Percentiles rank a stretch among this genome's conserved stretches.
Conservation (phyloP, 1,140 invertebrate genomes). For the Drosophila busckii region DNA sequence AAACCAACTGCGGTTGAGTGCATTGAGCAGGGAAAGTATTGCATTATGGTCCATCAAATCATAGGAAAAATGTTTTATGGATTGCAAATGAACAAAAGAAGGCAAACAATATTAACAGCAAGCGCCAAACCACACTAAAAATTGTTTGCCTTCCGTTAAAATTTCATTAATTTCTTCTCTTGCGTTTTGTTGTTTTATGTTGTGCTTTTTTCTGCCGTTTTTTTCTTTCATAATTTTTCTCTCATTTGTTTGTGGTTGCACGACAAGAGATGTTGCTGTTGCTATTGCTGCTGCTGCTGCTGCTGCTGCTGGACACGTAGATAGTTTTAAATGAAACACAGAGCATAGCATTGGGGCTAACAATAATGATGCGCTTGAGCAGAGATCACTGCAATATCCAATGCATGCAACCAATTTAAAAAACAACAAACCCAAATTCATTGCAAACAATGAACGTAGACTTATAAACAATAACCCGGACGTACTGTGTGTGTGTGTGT, state of each 20-base stretch:
- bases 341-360: conserved; percentile 22
- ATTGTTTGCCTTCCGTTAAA: conserved; percentile 72
- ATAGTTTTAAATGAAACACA: conserved; percentile 71
- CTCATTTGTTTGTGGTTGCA: conserved; percentile 55
- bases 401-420: conserved; percentile 26
- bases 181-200: background rate
- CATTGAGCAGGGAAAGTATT: conserved; percentile 56
- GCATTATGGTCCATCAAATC: conserved; percentile 25
- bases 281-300: conserved; percentile 25
- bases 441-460: conserved; percentile 55
- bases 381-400: conserved; percentile 34
- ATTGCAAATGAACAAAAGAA: too few relatives aligned
- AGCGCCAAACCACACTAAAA: conserved; percentile 58
- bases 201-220: too few relatives aligned
- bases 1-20: conserved; percentile 44
- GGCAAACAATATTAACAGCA: conserved; percentile 38
- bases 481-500: too few relatives aligned
- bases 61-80: too few relatives aligned
- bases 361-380: conserved; percentile 53
- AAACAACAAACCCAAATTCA: conserved; percentile 36
- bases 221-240: conserved; percentile 35
- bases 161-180: conserved; percentile 44
- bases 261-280: conserved; percentile 15
- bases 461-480: conserved; percentile 60
- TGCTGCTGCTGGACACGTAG: conserved; percentile 56